A percentile compares a stretch with the other conserved stretches of the same genome.
phyloP scores from a whole-genome alignment of 1,140 invertebrate genomes.

The Drosophila varians region DNA sequence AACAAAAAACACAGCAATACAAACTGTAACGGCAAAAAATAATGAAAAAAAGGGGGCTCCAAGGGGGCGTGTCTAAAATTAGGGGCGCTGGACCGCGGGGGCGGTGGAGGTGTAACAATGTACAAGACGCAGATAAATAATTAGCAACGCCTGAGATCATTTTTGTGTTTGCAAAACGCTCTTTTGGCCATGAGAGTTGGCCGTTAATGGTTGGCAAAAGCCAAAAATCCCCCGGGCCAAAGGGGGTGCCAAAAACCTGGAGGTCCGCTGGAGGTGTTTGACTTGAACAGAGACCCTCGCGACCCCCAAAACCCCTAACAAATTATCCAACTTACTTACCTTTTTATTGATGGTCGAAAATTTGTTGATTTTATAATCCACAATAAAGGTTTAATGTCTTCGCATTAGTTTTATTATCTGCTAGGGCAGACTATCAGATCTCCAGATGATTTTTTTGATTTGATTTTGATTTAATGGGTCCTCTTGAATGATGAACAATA shows the following conservation, averaged over 20 bases:
- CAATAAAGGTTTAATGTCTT: slow-evolving; percentile 4
- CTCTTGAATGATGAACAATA: slow-evolving; percentile 37
- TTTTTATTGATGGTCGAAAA: slow-evolving; percentile 20
- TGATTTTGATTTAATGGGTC: slow-evolving; percentile 7
- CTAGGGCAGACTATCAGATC: slow-evolving; percentile 4
- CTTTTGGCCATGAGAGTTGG: slow-evolving; percentile 42
- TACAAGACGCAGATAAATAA: slow-evolving; percentile 61
- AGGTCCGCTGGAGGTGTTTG: slow-evolving; percentile 19
- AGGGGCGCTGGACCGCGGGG: not conserved
- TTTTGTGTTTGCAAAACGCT: slow-evolving; percentile 60
- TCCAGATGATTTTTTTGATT: slow-evolving; percentile 14
- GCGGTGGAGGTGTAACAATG: slow-evolving; percentile 32
- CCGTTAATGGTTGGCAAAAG: not conserved
- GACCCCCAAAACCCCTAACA: not conserved
- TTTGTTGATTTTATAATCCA: slow-evolving; percentile 43
- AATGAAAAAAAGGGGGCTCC: not conserved
- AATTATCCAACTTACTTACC: slow-evolving; percentile 47
- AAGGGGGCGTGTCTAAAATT: not conserved
- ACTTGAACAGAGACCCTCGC: slow-evolving; percentile 12
- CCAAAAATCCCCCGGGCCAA: slow-evolving; percentile 12
- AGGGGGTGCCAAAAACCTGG: slow-evolving; percentile 24
- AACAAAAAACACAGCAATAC: slow-evolving; percentile 23
- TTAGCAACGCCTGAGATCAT: slow-evolving; percentile 77
- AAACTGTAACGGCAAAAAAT: slow-evolving; percentile 44
- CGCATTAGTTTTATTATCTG: not conserved